Percentiles rank a stretch among this genome's conserved stretches.
Conservation (phyloP, 2,113 vertebrate species). For the Narcine bancroftii region DNA sequence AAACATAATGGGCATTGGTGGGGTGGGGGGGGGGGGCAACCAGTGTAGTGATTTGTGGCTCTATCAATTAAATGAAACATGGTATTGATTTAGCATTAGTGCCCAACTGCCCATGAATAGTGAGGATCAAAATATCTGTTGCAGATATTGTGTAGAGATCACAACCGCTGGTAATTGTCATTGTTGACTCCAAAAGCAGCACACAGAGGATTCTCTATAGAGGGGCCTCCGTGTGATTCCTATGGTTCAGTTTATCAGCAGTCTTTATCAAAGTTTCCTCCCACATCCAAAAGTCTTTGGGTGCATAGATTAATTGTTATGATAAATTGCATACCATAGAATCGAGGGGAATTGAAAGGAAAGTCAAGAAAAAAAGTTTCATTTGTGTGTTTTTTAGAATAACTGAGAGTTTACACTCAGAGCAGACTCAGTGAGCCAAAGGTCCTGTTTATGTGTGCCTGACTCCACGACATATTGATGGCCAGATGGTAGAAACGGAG, state of each 20-base stretch:
- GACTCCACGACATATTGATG: neutral
- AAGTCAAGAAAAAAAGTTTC: too few species aligned
- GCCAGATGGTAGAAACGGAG: neutral
- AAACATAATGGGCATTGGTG: neutral
- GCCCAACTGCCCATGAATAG: neutral
- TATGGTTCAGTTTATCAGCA: neutral
- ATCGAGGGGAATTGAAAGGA: too few species aligned
- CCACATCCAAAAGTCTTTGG: too few species aligned
- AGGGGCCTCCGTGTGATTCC: neutral
- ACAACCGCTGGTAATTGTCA: neutral
- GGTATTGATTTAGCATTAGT: neutral
- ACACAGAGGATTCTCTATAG: neutral
- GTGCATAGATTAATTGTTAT: too few species aligned
- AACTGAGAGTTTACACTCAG: too few species aligned
- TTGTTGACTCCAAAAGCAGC: neutral
- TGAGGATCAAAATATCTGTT: neutral
- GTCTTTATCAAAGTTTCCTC: neutral
- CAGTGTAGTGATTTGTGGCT: neutral
- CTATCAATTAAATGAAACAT: neutral
- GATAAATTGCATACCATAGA: too few species aligned
- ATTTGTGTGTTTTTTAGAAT: too few species aligned
- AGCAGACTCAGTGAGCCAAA: too few species aligned
- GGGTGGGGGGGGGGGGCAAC: neutral
- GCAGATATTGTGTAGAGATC: neutral
- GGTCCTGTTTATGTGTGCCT: too few species aligned